These are phyloP conservation scores for Girardinus metallicus DNA, from an alignment of 2,797 vertebrate species.

Conservation along the genomic window DNA sequence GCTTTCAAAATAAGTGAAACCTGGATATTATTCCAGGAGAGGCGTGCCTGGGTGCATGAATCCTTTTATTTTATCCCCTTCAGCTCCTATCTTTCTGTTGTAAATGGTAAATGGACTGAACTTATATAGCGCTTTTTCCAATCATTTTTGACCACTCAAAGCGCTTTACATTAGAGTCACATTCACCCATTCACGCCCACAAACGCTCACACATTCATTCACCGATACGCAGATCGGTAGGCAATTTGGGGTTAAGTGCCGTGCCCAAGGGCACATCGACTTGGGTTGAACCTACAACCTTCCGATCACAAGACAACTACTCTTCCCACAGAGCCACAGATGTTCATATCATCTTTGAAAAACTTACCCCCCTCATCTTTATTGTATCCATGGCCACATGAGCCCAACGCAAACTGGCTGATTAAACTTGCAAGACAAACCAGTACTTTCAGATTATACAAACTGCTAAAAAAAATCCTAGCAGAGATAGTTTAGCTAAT, in stretches of 20 bases:
- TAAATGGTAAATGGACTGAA: too few relatives aligned
- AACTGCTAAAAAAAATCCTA: not conserved
- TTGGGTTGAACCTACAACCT: too few relatives aligned
- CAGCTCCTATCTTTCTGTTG: conserved; percentile 35
- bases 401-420: not conserved
- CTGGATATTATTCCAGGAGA: conserved; percentile 65
- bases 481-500: not conserved
- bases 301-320: too few relatives aligned
- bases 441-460: not conserved
- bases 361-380: not conserved
- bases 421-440: not conserved
- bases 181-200: too few relatives aligned
- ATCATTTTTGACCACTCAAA: too few relatives aligned
- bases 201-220: too few relatives aligned
- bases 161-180: too few relatives aligned
- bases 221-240: too few relatives aligned
- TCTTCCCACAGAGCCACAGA: too few relatives aligned
- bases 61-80: conserved; percentile 25
- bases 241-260: too few relatives aligned
- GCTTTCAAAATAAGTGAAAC: conserved; percentile 14
- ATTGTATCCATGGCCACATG: not conserved
- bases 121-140: too few relatives aligned
- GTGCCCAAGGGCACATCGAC: too few relatives aligned
- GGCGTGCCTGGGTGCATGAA: conserved; percentile 57
- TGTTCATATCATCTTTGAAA: conserved; percentile 48